phyloP scores from a whole-genome alignment of 2,888 invertebrate species.

The Orthosia gothica region DNA sequence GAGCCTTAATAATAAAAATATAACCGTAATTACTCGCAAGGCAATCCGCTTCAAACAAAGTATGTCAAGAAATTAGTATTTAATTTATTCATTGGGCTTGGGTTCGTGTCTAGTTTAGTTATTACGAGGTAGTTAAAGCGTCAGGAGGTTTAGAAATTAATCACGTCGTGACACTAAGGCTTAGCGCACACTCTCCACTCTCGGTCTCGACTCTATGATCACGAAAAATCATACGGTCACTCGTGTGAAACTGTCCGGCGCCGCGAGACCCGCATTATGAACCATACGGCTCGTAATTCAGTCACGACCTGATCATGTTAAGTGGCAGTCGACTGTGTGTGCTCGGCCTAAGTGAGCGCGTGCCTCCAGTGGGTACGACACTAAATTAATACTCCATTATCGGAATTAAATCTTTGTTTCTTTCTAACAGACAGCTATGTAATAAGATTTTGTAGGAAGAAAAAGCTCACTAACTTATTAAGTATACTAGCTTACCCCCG shows the following conservation, averaged over 20 bases:
- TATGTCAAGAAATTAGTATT: slow-evolving; percentile 90
- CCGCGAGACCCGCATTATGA: slow-evolving; percentile 51
- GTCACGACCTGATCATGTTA: slow-evolving; percentile 66
- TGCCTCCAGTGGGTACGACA: slow-evolving; percentile 61
- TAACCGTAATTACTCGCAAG: slow-evolving; percentile 86
- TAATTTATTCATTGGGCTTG: slow-evolving; percentile 89
- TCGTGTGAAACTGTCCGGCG: slow-evolving; percentile 60
- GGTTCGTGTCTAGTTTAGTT: slow-evolving; percentile 86
- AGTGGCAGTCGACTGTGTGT: slow-evolving; percentile 58
- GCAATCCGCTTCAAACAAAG: slow-evolving; percentile 86
- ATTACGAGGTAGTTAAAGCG: slow-evolving; percentile 80
- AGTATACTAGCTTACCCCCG: too few species aligned
- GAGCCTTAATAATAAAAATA: slow-evolving; percentile 79
- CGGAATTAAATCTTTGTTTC: slow-evolving; percentile 73
- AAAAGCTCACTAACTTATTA: slow-evolving; percentile 22
- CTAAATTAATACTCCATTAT: slow-evolving; percentile 72
- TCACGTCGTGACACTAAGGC: slow-evolving; percentile 75
- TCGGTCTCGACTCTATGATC: slow-evolving; percentile 46
- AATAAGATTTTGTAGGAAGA: slow-evolving; percentile 19
- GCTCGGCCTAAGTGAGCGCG: slow-evolving; percentile 60
- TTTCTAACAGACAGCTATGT: slow-evolving; percentile 49
- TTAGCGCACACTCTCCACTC: slow-evolving; percentile 52
- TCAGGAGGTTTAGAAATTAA: slow-evolving; percentile 80
- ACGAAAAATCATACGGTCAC: slow-evolving; percentile 62
- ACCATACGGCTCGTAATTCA: slow-evolving; percentile 56